Percentiles rank a stretch among this genome's conserved stretches.
These are phyloP conservation scores for Arvicola amphibius DNA, from an alignment of 2,797 vertebrate species.

Conservation along the genomic window DNA sequence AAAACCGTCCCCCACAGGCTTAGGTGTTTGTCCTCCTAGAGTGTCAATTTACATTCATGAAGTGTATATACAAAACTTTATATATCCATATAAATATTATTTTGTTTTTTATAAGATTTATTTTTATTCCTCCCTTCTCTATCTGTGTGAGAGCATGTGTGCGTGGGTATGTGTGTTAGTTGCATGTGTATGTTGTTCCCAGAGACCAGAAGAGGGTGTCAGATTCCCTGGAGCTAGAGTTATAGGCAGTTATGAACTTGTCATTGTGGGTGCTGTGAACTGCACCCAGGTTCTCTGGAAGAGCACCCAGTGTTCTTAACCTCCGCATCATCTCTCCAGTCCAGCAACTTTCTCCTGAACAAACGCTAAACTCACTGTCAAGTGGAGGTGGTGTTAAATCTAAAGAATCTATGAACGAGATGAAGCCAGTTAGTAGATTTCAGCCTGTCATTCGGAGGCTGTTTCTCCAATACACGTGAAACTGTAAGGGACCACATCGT, in stretches of 20 bases:
- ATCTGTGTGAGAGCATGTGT: neutral
- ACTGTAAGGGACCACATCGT: neutral
- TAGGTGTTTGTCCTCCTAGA: neutral
- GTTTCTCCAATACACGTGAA: neutral
- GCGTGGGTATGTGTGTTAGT: neutral
- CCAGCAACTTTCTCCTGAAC: neutral
- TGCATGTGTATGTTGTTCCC: neutral
- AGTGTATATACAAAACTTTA: too few relatives aligned
- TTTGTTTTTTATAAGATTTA: neutral
- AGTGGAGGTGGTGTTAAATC: neutral
- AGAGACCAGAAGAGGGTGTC: neutral
- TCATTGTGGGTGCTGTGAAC: neutral
- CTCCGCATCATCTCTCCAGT: neutral
- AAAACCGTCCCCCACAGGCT: neutral
- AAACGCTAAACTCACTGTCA: neutral
- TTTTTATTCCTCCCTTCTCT: neutral
- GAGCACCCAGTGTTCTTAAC: neutral
- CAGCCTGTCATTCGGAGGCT: neutral
- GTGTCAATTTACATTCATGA: neutral
- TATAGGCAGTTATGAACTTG: neutral
- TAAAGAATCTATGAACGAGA: conserved; percentile 26
- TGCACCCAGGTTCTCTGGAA: neutral
- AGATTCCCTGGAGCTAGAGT: neutral
- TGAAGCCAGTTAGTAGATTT: conserved; percentile 46
- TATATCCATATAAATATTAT: neutral